These are phyloP conservation scores for Laspeyria flexula DNA, from an alignment of 2,888 invertebrate species.

Conservation along the genomic window DNA sequence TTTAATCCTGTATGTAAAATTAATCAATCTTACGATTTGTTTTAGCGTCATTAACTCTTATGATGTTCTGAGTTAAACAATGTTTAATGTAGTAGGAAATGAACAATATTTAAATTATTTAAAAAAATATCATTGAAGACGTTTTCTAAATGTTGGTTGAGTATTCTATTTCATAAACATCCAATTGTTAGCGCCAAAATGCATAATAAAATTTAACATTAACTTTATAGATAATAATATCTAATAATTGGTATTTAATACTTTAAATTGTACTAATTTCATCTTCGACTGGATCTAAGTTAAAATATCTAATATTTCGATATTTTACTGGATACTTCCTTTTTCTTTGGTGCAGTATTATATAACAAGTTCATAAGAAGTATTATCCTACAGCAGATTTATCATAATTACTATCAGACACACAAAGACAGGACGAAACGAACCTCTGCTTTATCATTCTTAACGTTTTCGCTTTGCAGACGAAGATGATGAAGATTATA, in stretches of 20 bases:
- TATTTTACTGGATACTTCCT: too few relatives aligned
- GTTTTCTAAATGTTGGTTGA: too few relatives aligned
- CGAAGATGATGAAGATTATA: constrained; percentile 90
- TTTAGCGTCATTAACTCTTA: background rate
- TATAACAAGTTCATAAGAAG: background rate
- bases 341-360: background rate
- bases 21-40: constrained; percentile 18
- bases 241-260: too few relatives aligned
- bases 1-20: constrained; percentile 64
- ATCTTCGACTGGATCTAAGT: background rate
- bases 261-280: too few relatives aligned
- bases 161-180: too few relatives aligned
- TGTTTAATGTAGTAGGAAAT: too few relatives aligned
- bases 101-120: too few relatives aligned
- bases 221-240: too few relatives aligned
- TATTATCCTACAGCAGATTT: background rate
- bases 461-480: constrained; percentile 89
- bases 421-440: constrained; percentile 38
- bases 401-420: background rate
- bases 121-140: too few relatives aligned
- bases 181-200: too few relatives aligned
- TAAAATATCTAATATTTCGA: background rate
- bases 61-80: too few relatives aligned
- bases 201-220: too few relatives aligned
- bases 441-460: constrained; percentile 87